Percentiles rank a stretch among this genome's conserved stretches.
Conservation (phyloP, 1,140 invertebrate genomes). For the Piezodorus guildinii region DNA sequence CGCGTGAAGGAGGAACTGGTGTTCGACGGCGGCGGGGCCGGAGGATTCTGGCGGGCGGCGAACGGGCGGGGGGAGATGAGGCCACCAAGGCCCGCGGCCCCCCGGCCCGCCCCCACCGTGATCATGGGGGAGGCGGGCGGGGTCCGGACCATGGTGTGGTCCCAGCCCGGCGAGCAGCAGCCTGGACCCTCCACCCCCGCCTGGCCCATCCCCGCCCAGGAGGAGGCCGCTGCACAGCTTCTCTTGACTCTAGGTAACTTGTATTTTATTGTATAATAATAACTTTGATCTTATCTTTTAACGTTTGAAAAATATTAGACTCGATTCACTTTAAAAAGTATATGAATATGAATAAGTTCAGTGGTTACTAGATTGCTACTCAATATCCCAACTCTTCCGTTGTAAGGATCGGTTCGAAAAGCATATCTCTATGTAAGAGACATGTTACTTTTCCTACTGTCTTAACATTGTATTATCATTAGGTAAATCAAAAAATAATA, state of each 20-base stretch:
- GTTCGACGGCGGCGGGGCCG: constrained; percentile 39
- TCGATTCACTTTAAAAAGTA: too few species aligned
- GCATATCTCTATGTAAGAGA: too few species aligned
- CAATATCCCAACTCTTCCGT: too few species aligned
- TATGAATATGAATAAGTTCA: too few species aligned
- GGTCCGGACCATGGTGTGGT: constrained; percentile 85
- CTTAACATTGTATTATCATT: too few species aligned
- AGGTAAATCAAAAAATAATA: too few species aligned
- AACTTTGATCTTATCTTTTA: too few species aligned
- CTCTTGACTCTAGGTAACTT: constrained; percentile 66
- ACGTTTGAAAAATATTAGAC: too few species aligned
- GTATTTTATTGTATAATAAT: too few species aligned
- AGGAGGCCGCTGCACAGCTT: constrained; percentile 70
- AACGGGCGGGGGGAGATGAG: constrained; percentile 27
- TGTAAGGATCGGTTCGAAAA: too few species aligned
- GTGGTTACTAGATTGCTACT: too few species aligned
- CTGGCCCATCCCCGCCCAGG: constrained; percentile 37
- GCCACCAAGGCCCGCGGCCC: constrained; percentile 32
- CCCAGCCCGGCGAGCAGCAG: constrained; percentile 41
- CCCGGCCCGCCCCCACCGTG: constrained; percentile 64
- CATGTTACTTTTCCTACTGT: too few species aligned
- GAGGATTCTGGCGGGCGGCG: constrained; percentile 25
- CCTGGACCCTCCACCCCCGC: constrained; percentile 19
- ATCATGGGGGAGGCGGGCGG: constrained; percentile 85
- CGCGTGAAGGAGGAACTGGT: constrained; percentile 40